phyloP scores from a whole-genome alignment of 2,888 invertebrate species.

The Brenthis daphne region DNA sequence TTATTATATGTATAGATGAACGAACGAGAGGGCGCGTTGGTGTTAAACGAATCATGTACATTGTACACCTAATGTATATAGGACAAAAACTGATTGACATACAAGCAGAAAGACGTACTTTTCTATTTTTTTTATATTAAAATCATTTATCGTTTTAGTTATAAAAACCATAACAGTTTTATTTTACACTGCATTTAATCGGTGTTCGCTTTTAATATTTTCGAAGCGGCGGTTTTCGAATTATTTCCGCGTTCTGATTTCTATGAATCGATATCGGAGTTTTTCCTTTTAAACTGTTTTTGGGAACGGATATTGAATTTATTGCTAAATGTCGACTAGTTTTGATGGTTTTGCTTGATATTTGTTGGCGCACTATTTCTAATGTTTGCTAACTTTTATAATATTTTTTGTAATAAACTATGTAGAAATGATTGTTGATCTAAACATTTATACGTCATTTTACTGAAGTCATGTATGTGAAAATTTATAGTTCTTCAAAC shows the following conservation, averaged over 20 bases:
- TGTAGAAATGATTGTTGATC: background rate
- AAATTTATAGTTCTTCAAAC: too few species aligned
- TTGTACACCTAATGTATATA: too few species aligned
- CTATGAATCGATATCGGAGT: slow-evolving; percentile 37
- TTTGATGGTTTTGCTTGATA: slow-evolving; percentile 14
- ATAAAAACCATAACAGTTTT: background rate
- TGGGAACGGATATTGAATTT: slow-evolving; percentile 35
- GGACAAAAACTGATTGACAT: too few species aligned
- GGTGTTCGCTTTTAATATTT: slow-evolving; percentile 38
- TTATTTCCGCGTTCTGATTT: slow-evolving; percentile 42
- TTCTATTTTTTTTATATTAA: background rate
- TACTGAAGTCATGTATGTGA: too few species aligned
- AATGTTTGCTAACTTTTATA: slow-evolving; percentile 16
- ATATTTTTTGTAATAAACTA: background rate
- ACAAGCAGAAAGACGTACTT: too few species aligned
- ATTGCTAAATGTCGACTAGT: slow-evolving; percentile 32
- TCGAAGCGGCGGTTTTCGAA: slow-evolving; percentile 37
- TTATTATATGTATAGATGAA: too few species aligned
- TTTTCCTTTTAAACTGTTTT: slow-evolving; percentile 34
- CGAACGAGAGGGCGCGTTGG: too few species aligned
- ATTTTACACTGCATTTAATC: slow-evolving; percentile 24
- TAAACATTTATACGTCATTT: too few species aligned
- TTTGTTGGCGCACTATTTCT: background rate
- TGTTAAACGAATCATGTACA: too few species aligned
- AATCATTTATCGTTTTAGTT: background rate